These are phyloP conservation scores for Ahaetulla prasina DNA, from an alignment of 2,113 vertebrate species.

Conservation along the genomic window DNA sequence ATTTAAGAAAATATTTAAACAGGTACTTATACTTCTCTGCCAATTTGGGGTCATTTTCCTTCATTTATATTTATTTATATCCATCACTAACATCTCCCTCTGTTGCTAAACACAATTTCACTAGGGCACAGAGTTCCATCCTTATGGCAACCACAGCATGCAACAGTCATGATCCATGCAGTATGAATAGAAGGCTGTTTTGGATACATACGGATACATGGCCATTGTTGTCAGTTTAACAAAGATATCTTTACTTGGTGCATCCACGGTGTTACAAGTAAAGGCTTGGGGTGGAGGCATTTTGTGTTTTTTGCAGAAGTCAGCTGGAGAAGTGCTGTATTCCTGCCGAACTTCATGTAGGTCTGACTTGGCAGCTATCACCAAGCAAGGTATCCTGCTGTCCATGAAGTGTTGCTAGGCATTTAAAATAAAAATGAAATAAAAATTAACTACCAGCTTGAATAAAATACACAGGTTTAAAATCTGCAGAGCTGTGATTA, in stretches of 20 bases:
- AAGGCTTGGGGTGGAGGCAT: constrained; percentile 96
- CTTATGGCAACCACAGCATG: constrained; percentile 62
- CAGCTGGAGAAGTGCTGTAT: constrained; percentile 83
- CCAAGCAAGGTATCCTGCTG: constrained; percentile 92
- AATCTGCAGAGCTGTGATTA: background rate
- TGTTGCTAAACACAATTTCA: constrained; percentile 70
- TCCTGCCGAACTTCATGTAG: constrained; percentile 92
- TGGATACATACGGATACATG: constrained; percentile 97
- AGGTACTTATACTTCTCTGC: background rate
- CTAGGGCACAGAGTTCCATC: constrained; percentile 50
- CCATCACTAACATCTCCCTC: constrained; percentile 59
- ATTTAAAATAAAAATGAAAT: constrained; percentile 44
- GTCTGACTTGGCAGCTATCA: constrained; percentile 92
- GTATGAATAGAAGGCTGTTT: background rate
- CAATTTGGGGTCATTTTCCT: background rate
- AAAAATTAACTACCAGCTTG: background rate
- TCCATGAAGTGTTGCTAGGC: constrained; percentile 94
- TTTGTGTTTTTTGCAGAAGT: constrained; percentile 98
- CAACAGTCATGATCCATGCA: constrained; percentile 55
- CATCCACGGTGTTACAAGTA: constrained; percentile 85
- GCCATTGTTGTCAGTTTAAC: constrained; percentile 97
- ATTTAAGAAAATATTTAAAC: background rate
- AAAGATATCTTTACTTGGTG: constrained; percentile 90
- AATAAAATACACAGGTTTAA: background rate
- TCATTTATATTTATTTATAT: background rate